A percentile compares a stretch with the other conserved stretches of the same genome.
phyloP scores from a whole-genome alignment of 92 coral and sea anemone genomes.

The Actinernus sp. region DNA sequence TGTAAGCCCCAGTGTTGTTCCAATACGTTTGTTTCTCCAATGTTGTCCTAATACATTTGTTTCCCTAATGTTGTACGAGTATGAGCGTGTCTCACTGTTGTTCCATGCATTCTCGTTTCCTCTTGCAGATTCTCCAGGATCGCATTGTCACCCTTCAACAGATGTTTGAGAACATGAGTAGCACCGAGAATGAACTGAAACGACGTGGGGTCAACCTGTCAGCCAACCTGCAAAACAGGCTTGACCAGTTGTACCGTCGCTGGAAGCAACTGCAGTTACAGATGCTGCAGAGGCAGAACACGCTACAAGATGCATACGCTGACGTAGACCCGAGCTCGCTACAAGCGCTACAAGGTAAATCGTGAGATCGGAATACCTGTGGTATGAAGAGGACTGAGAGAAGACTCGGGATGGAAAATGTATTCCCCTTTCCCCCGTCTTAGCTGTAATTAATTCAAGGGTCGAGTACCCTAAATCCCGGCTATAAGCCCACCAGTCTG shows the following conservation, averaged over 20 bases:
- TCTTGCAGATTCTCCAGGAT: constrained; percentile 77
- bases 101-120: neutral
- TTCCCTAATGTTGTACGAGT: neutral
- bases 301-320: constrained; percentile 90
- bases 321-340: constrained; percentile 80
- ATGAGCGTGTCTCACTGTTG: neutral
- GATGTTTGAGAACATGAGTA: constrained; percentile 96
- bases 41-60: too few species aligned
- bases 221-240: constrained; percentile 88
- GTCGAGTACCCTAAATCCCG: too few species aligned
- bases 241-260: constrained; percentile 96
- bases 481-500: too few species aligned
- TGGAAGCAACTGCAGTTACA: constrained; percentile 97
- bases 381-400: too few species aligned
- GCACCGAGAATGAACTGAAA: constrained; percentile 85
- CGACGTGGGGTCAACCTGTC: constrained; percentile 85
- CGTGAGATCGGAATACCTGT: too few species aligned
- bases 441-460: too few species aligned
- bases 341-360: constrained; percentile 83
- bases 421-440: too few species aligned
- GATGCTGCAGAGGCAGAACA: constrained; percentile 92
- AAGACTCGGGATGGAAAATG: too few species aligned
- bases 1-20: too few species aligned
- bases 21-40: too few species aligned
- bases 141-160: constrained; percentile 85